Evolutionary conservation across 2,888 invertebrate genomes (phyloP).

Genomic region (Eumacrocentrus americanus): DNA sequence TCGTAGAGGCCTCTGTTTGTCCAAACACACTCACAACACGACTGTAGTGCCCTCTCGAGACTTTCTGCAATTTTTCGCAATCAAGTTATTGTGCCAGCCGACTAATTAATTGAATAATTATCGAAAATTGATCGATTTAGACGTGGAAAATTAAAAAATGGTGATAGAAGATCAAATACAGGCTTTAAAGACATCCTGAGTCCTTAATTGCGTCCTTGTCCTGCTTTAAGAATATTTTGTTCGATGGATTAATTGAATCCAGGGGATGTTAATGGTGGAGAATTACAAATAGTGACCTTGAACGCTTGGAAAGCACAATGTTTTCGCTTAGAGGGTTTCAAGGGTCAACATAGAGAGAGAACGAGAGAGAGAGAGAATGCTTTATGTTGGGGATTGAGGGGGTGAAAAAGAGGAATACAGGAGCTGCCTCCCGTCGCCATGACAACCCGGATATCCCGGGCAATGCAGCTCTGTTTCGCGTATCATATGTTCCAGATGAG

Average conservation of each 20-base stretch:
- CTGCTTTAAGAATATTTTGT: background rate
- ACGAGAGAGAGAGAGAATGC: background rate
- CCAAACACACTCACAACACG: conserved; percentile 34
- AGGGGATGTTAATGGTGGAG: no score
- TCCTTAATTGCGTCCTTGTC: no score
- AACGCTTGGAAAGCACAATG: conserved; percentile 17
- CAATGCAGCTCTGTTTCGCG: conserved; percentile 40
- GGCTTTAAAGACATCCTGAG: background rate
- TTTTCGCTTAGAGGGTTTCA: conserved; percentile 21
- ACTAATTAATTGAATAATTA: conserved; percentile 24
- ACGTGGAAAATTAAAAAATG: background rate
- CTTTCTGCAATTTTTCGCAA: conserved; percentile 41
- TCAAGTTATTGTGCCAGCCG: conserved; percentile 43
- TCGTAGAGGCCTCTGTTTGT: conserved; percentile 29
- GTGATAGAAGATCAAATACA: background rate
- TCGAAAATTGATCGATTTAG: background rate
- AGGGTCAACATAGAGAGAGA: background rate
- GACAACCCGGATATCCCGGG: conserved; percentile 58
- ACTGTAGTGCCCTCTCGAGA: conserved; percentile 55
- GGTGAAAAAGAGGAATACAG: conserved; percentile 29
- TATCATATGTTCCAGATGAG: conserved; percentile 29
- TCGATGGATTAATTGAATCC: background rate
- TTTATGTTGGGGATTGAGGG: conserved; percentile 6
- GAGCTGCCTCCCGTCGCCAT: conserved; percentile 48
- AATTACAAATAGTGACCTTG: conserved; percentile 9